Evolutionary conservation across 64 coral and sea anemone species (phyloP).

Genomic region (Pocillopora verrucosa): DNA sequence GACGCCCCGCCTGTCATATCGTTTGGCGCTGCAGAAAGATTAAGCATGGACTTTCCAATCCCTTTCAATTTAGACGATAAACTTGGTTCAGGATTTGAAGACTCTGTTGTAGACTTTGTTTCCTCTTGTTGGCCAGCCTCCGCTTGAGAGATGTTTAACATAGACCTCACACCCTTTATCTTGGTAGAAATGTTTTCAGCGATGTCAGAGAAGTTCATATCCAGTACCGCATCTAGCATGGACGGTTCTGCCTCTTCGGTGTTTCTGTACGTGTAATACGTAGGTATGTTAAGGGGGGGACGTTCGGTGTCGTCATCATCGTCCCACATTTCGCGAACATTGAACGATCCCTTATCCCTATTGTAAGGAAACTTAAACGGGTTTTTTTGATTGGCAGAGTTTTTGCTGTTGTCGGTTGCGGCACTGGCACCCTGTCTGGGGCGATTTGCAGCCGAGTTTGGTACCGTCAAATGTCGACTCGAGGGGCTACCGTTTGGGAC

Average conservation of each 20-base stretch:
- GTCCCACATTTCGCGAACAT: conserved; percentile 38
- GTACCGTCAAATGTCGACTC: conserved; percentile 10
- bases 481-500: conserved; percentile 33
- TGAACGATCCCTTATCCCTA: not conserved
- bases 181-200: conserved; percentile 51
- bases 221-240: conserved; percentile 2
- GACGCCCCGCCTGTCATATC: not conserved
- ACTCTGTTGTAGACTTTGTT: not conserved
- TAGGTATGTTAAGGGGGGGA: conserved; percentile 41
- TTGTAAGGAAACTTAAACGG: conserved; percentile 32
- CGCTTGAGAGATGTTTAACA: conserved; percentile 27
- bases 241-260: conserved; percentile 10
- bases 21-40: conserved; percentile 3
- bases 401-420: not conserved
- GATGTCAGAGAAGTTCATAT: conserved; percentile 45
- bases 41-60: conserved; percentile 56
- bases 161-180: conserved; percentile 38
- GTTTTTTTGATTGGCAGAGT: conserved; percentile 8
- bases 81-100: not conserved
- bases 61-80: conserved; percentile 52
- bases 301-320: conserved; percentile 25
- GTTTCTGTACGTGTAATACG: conserved; percentile 48
- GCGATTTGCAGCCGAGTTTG: not conserved
- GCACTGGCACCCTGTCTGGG: not conserved
- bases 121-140: not conserved